Base-by-base conservation (phyloP, 2,888 invertebrate species). In the Ceramica pisi region DNA sequence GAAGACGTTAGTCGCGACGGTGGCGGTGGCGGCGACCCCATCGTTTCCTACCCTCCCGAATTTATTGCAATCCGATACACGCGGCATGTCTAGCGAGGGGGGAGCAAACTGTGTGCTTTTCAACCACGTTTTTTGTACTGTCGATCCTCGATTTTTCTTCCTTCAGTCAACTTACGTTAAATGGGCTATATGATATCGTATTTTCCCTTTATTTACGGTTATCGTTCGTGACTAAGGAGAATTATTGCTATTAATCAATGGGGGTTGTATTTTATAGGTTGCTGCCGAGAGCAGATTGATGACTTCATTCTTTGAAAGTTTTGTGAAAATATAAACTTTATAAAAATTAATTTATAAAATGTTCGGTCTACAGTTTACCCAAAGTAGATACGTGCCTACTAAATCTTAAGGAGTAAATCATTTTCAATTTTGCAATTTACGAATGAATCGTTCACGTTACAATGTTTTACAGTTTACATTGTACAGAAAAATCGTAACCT, bases 41-140 rank as follows among this genome's bases (percentile, higher is more conserved):
- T 38, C 81, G 81, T 86, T 78, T 80, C 78, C 85, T 74, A 83
- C 85, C 86, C 88, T 81, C 80, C 89, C 89, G 86, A 94, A 94
- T 94, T 94, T 93, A 94, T 94, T 88, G 94, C 93, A 94, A 95
- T 94, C 89, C 94, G 92, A 95, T 94, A 94, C 89, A 83, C 80
- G 74, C 65, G 50, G 66, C 73, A 70, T 71, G 85, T 79, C 82
- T 80, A 73, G 50, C 69, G 41, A 60, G 56, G 80, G 84, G 84
- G 80, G 64, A 71, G 41, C 35, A 21, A 62, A 62, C 75, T 67
- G 41, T 75, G 26, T 68, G 71, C 63, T 73, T 80, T 77, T 61
- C 71, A 67, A 74, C 70, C 67, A 65, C 53, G 41, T 66, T 77
- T 80, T 73, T 75, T 83, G 35, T 75, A 64, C 57, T 61, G 53